Conservation (phyloP, 2,113 vertebrate genomes). For the Jaculus jaculus region DNA sequence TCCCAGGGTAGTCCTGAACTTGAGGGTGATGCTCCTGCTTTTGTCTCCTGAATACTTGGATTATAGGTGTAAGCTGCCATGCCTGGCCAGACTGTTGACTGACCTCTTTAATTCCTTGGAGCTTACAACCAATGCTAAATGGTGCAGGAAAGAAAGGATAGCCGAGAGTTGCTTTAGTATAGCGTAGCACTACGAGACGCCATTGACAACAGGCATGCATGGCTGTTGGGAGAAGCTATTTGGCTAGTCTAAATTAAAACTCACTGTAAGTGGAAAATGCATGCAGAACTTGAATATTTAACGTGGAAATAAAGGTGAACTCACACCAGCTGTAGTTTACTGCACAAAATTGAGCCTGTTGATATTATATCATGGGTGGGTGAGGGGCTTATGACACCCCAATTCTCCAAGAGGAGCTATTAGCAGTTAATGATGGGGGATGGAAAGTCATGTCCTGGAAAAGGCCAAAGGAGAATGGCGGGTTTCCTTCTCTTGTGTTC, state of each 20-base stretch:
- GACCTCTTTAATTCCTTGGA: not conserved
- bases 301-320: not conserved
- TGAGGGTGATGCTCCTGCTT: too few relatives aligned
- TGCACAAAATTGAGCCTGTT: too few relatives aligned
- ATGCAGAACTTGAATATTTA: not conserved
- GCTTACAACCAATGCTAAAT: not conserved
- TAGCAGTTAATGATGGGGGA: too few relatives aligned
- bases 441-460: too few relatives aligned
- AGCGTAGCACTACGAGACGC: rapidly evolving
- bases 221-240: not conserved
- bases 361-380: too few relatives aligned
- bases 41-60: too few relatives aligned
- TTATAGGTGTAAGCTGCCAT: too few relatives aligned
- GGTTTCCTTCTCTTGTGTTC: too few relatives aligned
- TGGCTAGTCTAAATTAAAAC: not conserved
- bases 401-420: too few relatives aligned
- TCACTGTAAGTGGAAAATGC: not conserved
- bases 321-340: not conserved
- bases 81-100: not conserved
- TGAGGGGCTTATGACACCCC: too few relatives aligned
- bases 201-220: not conserved
- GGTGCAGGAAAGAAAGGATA: not conserved
- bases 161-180: not conserved
- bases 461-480: too few relatives aligned
- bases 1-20: too few relatives aligned